A percentile compares a stretch with the other conserved stretches of the same genome.
Evolutionary conservation across 2,797 vertebrate genomes (phyloP).

Genomic region (Centroberyx gerrardi): DNA sequence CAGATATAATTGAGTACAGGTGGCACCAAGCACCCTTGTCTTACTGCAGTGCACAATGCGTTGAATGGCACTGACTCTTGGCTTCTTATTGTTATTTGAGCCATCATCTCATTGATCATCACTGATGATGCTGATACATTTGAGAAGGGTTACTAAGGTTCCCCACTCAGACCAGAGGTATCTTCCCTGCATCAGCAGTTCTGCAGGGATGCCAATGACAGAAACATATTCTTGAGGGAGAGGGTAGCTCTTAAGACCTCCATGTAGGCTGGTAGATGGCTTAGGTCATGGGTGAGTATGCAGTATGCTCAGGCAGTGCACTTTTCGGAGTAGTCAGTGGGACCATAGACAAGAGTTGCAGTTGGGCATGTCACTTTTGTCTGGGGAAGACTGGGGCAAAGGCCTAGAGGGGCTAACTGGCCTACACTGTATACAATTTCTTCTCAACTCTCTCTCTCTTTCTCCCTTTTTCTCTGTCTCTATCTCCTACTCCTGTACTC

Average conservation of each 20-base stretch:
- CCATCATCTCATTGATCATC: too few relatives aligned
- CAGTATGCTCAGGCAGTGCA: neutral
- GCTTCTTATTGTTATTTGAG: neutral
- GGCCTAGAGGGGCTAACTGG: constrained; percentile 40
- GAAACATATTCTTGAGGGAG: too few relatives aligned
- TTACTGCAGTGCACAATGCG: neutral
- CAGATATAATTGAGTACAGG: neutral
- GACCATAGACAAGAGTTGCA: too few relatives aligned
- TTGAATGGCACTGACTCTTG: neutral
- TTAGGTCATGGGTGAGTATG: neutral
- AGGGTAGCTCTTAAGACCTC: neutral
- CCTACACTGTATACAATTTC: neutral
- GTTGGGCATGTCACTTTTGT: too few relatives aligned
- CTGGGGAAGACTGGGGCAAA: constrained; percentile 48
- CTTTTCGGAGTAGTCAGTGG: too few relatives aligned
- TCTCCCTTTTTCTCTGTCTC: constrained; percentile 5
- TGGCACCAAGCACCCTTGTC: neutral
- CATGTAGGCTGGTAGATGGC: neutral
- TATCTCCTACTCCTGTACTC: neutral
- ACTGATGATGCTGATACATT: too few relatives aligned
- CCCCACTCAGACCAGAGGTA: neutral
- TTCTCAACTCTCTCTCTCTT: neutral
- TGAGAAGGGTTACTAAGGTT: neutral
- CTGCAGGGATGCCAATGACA: too few relatives aligned
- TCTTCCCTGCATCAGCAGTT: neutral